phyloP scores from a whole-genome alignment of 2,113 vertebrate genomes.

The Spea multiplicata region DNA sequence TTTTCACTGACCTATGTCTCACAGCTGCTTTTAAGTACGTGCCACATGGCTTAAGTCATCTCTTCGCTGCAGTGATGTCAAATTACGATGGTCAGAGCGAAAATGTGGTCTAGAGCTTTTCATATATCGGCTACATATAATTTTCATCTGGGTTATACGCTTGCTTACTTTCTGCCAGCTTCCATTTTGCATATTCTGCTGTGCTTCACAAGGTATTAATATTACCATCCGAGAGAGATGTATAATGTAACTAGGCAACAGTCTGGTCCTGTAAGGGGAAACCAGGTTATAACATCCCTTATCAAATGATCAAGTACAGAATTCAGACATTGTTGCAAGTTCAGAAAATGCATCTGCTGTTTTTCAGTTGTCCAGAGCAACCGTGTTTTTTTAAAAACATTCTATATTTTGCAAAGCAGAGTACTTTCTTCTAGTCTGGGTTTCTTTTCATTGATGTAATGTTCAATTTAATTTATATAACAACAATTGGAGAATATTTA shows the following conservation, averaged over 20 bases:
- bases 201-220: background rate
- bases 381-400: background rate
- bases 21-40: background rate
- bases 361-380: background rate
- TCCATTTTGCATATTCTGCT: background rate
- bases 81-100: too few species aligned
- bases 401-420: background rate
- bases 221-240: background rate
- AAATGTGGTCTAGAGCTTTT: too few species aligned
- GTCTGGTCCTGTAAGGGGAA: conserved; percentile 6
- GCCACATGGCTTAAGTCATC: background rate
- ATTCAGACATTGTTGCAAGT: conserved; percentile 6
- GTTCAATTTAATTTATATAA: background rate
- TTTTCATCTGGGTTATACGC: too few species aligned
- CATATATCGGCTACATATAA: too few species aligned
- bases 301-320: conserved; percentile 16
- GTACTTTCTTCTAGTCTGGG: background rate
- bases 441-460: too few species aligned
- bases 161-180: background rate
- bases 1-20: background rate
- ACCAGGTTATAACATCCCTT: background rate
- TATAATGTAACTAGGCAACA: conserved; percentile 19
- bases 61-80: too few species aligned
- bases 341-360: conserved; percentile 10
- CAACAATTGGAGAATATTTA: background rate